Conservation (phyloP, 2,888 invertebrate genomes). For the Nebria brevicollis region DNA sequence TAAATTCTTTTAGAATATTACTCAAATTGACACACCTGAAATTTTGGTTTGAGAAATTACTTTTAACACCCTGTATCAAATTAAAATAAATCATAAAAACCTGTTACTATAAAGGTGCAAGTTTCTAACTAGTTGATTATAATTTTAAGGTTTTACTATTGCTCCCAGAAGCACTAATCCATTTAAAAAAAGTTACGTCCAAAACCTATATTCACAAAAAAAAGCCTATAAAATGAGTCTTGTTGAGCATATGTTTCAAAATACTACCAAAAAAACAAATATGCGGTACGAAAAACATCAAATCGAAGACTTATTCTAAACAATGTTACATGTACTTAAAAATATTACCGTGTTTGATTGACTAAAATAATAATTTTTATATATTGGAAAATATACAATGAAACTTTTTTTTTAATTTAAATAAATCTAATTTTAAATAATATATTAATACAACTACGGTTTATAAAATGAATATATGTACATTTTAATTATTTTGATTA, state of each 20-base stretch:
- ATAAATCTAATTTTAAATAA: no score
- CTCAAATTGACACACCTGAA: not conserved
- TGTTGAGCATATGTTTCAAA: not conserved
- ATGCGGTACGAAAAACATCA: no score
- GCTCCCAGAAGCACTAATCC: not conserved
- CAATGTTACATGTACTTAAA: no score
- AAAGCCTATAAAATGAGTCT: not conserved
- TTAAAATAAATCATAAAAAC: constrained; percentile 30
- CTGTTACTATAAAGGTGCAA: not conserved
- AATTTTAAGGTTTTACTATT: not conserved
- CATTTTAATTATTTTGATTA: no score
- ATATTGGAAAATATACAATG: no score
- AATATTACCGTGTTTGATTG: no score
- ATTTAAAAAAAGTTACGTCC: not conserved
- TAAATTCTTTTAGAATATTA: constrained; percentile 17
- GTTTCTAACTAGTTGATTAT: not conserved
- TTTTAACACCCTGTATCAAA: constrained; percentile 36
- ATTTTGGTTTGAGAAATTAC: constrained; percentile 15
- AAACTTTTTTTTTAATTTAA: no score
- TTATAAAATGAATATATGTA: no score
- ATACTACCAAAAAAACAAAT: not conserved
- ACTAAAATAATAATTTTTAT: no score
- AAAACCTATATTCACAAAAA: not conserved
- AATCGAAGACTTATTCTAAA: no score
- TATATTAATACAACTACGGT: no score